Base-by-base conservation (phyloP, 2,797 vertebrate species). In the Erethizon dorsatum region DNA sequence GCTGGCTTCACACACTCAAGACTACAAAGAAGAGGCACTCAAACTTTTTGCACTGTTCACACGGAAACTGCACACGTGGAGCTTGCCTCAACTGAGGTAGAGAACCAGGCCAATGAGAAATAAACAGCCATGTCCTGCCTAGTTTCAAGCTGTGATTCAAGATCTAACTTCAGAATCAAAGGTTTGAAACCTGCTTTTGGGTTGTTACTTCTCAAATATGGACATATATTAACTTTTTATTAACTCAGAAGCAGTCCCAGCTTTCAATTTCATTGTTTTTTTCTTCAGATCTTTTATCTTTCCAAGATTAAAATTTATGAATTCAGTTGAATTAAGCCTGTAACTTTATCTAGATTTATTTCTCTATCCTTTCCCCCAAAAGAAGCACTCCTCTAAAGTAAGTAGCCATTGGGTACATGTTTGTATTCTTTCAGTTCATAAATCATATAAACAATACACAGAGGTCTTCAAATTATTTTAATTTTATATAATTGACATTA, bases 161-260 rank as follows among this genome's bases (percentile, higher is more conserved):
- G 56, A 57, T 73, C 13, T 56, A 77, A 83, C n/a, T 87, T 83
- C 77, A 89, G 73, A 80, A 92, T 45, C 63, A 57, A 91, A 97
- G 59, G 92, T 71, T n/a, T 69, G 31, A 85, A 91, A 95, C 18
- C n/a, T 94, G 71, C 9, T 18, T 95, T 79, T 71, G 71, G 4
- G 87, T 86, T 75, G 37, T 50, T 50, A 41, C 8, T 56, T 90
- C 82, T 89, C 89, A 87, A 87, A 86, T 31, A 47, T 7, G 45
- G 13, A 11, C 20, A 83, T 11, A 85, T 80, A 94, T 69, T 59
- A 94, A 94, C 73, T 89, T 94, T 92, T 89, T 80, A n/a, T 80
- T 92, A 91, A 92, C 31, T 77, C 52, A 57, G 84, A 85, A 95
- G 33, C 54, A 83, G 11, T 47, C 37, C 20, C 75, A 41, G 45